phyloP scores from a whole-genome alignment of 1,140 invertebrate species.

The Rhizoglyphus robini region DNA sequence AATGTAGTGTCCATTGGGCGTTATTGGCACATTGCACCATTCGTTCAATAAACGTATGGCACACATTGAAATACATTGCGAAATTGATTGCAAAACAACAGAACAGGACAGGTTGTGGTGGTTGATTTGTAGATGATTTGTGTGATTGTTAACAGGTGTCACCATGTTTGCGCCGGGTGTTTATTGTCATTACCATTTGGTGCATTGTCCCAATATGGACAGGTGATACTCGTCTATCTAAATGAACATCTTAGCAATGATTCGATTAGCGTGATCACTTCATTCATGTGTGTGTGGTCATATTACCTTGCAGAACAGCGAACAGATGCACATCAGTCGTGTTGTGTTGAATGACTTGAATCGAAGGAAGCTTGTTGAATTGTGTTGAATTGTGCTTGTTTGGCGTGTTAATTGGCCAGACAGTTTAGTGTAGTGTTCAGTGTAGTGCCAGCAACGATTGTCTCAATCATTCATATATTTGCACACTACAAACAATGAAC shows the following conservation, averaged over 20 bases:
- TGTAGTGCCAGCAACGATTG: too few species aligned
- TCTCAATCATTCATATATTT: background rate
- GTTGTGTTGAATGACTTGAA: too few species aligned
- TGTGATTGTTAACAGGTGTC: background rate
- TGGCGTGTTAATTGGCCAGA: background rate
- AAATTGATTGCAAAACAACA: too few species aligned
- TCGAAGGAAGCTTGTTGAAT: too few species aligned
- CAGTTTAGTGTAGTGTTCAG: too few species aligned
- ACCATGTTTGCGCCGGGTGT: background rate
- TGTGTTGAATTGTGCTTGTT: background rate
- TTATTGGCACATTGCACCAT: background rate
- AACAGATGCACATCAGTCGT: background rate
- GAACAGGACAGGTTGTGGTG: too few species aligned
- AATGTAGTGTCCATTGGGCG: background rate
- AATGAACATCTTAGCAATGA: background rate
- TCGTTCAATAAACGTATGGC: background rate
- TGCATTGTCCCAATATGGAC: background rate
- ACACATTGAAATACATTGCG: background rate
- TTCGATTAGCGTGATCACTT: background rate
- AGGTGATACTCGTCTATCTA: background rate
- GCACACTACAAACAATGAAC: background rate
- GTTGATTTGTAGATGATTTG: background rate
- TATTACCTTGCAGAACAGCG: background rate
- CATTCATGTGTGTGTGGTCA: background rate
- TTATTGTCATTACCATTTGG: background rate